Evolutionary conservation across 2,113 vertebrate species (phyloP).

Genomic region (Melierax canorus): DNA sequence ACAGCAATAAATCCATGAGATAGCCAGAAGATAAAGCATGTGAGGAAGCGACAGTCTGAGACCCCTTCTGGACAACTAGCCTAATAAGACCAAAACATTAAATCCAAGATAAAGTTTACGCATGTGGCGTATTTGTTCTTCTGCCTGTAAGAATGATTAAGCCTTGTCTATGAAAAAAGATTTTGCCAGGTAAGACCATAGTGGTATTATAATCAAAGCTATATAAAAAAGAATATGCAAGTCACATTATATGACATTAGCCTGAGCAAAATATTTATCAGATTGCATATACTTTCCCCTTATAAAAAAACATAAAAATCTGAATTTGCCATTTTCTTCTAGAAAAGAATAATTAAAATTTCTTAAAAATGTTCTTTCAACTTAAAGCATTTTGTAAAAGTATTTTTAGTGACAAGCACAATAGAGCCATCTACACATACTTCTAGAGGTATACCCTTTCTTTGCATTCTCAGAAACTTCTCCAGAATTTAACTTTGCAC

Average conservation of each 20-base stretch:
- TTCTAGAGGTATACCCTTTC: not conserved
- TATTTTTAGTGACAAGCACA: not conserved
- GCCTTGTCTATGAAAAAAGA: not conserved
- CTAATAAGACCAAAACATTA: not conserved
- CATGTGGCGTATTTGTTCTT: not conserved
- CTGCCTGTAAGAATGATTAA: not conserved
- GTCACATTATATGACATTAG: not conserved
- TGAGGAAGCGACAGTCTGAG: not conserved
- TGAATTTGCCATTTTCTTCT: not conserved
- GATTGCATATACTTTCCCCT: not conserved
- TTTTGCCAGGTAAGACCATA: not conserved
- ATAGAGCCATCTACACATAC: not conserved
- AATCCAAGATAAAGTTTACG: not conserved
- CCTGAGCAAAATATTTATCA: not conserved
- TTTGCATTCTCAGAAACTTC: not conserved
- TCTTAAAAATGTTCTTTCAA: not conserved
- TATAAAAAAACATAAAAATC: fast-evolving
- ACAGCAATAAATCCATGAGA: not conserved
- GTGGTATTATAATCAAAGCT: not conserved
- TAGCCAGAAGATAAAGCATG: not conserved
- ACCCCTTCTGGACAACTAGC: not conserved
- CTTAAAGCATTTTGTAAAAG: not conserved
- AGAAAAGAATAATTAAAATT: not conserved
- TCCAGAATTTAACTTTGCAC: not conserved
- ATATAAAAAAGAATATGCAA: not conserved